These are phyloP conservation scores for Bibio marci DNA, from an alignment of 2,888 invertebrate species.

Conservation along the genomic window DNA sequence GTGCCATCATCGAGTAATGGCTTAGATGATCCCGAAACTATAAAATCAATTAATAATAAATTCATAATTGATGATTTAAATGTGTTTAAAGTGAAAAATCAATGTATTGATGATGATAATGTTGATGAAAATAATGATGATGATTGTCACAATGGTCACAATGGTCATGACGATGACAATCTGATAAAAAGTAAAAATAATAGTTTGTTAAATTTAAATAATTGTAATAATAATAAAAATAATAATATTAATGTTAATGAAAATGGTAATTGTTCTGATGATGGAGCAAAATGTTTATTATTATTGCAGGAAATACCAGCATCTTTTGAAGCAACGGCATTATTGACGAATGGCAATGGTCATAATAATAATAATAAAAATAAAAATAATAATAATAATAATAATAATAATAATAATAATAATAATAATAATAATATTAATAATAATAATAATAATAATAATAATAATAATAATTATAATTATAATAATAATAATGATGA, in stretches of 20 bases:
- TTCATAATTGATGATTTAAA: no score
- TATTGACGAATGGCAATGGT: no score
- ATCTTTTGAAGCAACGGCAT: no score
- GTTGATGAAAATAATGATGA: neutral
- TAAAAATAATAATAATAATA: constrained; percentile 1
- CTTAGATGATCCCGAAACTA: neutral
- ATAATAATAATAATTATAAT: neutral
- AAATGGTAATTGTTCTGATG: no score
- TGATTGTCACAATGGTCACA: no score
- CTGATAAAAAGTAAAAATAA: no score
- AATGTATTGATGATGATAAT: constrained; percentile 1
- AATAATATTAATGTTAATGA: no score
- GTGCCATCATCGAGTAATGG: neutral
- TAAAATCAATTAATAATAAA: neutral
- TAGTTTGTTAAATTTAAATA: no score
- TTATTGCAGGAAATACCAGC: no score
- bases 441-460: neutral
- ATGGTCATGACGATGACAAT: no score
- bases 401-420: neutral
- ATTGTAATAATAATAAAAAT: no score
- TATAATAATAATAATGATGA: neutral
- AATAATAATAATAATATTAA: neutral
- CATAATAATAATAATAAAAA: neutral
- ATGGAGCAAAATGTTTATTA: no score
- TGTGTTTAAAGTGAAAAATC: neutral